Conservation (phyloP, 2,888 invertebrate species). For the Ceraclea dissimilis region DNA sequence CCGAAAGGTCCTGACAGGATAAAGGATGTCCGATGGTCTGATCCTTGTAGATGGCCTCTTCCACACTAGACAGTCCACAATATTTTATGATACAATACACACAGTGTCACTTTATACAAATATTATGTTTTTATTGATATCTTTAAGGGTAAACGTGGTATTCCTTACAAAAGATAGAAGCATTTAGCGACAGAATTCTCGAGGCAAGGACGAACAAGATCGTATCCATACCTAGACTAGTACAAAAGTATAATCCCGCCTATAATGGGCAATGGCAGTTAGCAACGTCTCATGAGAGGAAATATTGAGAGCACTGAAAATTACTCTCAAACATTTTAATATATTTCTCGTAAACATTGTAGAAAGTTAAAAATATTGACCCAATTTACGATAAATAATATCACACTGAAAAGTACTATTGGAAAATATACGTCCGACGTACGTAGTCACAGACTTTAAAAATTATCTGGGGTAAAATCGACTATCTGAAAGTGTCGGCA, state of each 20-base stretch:
- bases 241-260: slow-evolving; percentile 2
- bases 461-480: slow-evolving; percentile 20
- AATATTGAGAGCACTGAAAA: not conserved
- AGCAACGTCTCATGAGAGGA: slow-evolving; percentile 6
- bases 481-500: slow-evolving; percentile 15
- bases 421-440: slow-evolving; percentile 13
- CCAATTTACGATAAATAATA: slow-evolving; percentile 9
- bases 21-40: not conserved
- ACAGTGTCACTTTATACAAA: not conserved
- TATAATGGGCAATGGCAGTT: slow-evolving; percentile 5
- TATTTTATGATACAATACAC: not conserved
- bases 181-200: not conserved
- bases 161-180: not conserved
- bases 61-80: not conserved
- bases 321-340: slow-evolving; percentile 2
- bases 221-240: not conserved
- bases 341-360: not conserved
- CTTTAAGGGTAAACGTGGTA: not conserved
- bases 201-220: slow-evolving; percentile 7
- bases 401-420: slow-evolving; percentile 10
- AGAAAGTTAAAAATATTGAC: slow-evolving; percentile 16
- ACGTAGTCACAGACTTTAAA: slow-evolving; percentile 12
- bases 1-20: not conserved
- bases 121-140: not conserved
- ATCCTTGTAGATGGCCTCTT: not conserved